phyloP scores from a whole-genome alignment of 1,140 invertebrate genomes.

The Drosophila orena region DNA sequence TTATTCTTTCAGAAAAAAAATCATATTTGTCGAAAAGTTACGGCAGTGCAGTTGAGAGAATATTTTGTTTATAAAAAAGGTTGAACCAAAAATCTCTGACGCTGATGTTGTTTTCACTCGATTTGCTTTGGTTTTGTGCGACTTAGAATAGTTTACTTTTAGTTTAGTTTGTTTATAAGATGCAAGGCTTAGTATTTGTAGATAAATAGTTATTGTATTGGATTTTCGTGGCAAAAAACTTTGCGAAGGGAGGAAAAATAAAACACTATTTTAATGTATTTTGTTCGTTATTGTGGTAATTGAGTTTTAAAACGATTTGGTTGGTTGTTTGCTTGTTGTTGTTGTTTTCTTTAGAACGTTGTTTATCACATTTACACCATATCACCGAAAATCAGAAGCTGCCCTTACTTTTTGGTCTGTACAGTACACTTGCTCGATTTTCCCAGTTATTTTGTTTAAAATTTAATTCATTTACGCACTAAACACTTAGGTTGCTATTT shows the following conservation, averaged over 20 bases:
- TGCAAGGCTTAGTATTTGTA: conserved; percentile 72
- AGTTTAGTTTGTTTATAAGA: conserved; percentile 50
- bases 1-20: conserved; percentile 57
- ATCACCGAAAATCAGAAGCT: conserved; percentile 82
- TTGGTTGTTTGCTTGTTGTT: conserved; percentile 34
- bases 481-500: conserved; percentile 67
- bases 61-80: conserved; percentile 44
- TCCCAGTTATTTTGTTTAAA: conserved; percentile 67
- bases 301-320: conserved; percentile 57
- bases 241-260: conserved; percentile 65
- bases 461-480: conserved; percentile 54
- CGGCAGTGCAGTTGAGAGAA: conserved; percentile 79
- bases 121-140: conserved; percentile 62
- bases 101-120: conserved; percentile 45
- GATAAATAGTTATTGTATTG: conserved; percentile 55
- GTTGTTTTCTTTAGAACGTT: conserved; percentile 62
- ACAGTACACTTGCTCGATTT: conserved; percentile 69
- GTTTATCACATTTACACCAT: conserved; percentile 83
- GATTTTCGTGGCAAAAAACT: conserved; percentile 47
- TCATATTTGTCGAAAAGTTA: conserved; percentile 77
- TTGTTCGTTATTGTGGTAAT: conserved; percentile 49
- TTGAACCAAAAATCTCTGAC: conserved; percentile 51
- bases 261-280: conserved; percentile 49
- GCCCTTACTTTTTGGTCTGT: conserved; percentile 57
- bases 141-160: conserved; percentile 53